Evolutionary conservation across 2,113 vertebrate genomes (phyloP), one percentile per base, ranked within the genome.

Genomic region (Pseudopipra pipra): DNA sequence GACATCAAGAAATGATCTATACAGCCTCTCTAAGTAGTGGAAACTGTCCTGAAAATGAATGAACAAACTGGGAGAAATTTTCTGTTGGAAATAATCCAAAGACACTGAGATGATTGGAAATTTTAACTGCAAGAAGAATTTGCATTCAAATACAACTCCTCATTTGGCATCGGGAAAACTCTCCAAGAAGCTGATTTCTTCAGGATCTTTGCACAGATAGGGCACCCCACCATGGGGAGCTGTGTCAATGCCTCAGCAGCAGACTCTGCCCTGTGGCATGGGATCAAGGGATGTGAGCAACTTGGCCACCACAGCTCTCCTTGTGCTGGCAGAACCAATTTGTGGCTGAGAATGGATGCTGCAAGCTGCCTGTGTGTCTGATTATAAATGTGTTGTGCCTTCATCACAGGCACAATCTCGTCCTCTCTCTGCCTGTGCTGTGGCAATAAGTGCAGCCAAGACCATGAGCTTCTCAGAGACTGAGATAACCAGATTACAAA

Each of bases 221-320:
- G 30, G 30, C 16, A 78, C 14, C 14, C 35, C 43, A 1, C 5
- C 1, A 4, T 0, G 3, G 49, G 31, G 23, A 51, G 5, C 24
- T 1, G 8, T 6, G 7, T 4, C 7, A 2, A 0, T 80, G 59
- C 15, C 43, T 9, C 1, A 2, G 56, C 51, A 47, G 55, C 68
- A 46, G 27, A 5, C 16, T 14, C 54, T 44, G 49, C 25, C 41
- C 71, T 54, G 66, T 0, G 2, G 46, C 1, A 0, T 24, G 19
- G 23, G 18, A 12, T 54, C 2, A 6, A 43, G 66, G 51, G 39
- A 9, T 5, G 1, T 0, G 20, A 43, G 20, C 62, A 67, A 23
- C 37, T n/a, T 5, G 5, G 20, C 4, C 14, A 1, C 41, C 3
- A 1, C 71, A 49, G 37, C 56, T 8, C 5, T 11, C 22, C 44